Conservation (phyloP, 2,888 invertebrate genomes). For the Leptinotarsa rubiginosa region DNA sequence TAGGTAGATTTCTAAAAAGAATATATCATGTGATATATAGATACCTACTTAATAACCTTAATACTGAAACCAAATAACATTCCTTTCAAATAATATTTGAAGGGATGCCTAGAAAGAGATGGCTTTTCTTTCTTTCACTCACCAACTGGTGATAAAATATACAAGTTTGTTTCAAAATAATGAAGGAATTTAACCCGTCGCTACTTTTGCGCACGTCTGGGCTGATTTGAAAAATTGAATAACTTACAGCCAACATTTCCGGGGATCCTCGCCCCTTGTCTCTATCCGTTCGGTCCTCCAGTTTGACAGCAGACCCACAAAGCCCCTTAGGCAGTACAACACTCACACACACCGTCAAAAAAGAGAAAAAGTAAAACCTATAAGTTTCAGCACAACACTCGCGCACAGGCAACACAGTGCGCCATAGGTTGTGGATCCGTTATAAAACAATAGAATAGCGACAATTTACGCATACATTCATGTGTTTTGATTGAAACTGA, state of each 20-base stretch:
- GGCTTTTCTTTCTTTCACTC: not conserved
- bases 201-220: conserved; percentile 3
- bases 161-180: not conserved
- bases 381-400: conserved; percentile 46
- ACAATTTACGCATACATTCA: conserved; percentile 59
- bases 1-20: no score
- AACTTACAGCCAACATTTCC: conserved; percentile 66
- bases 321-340: conserved; percentile 44
- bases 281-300: conserved; percentile 66
- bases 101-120: no score
- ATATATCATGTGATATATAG: no score
- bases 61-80: no score
- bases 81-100: no score
- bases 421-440: conserved; percentile 37
- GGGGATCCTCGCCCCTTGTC: conserved; percentile 67
- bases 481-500: conserved; percentile 68
- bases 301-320: conserved; percentile 56
- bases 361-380: conserved; percentile 20
- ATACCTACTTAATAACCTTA: no score
- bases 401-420: conserved; percentile 43
- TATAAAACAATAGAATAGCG: conserved; percentile 41
- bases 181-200: not conserved
- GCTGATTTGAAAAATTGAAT: conserved; percentile 37
- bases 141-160: not conserved
- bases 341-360: conserved; percentile 43